Evolutionary conservation across 2,113 vertebrate genomes (phyloP), one percentile per base, ranked within the genome.

Genomic region (Lethenteron camtschaticum): DNA sequence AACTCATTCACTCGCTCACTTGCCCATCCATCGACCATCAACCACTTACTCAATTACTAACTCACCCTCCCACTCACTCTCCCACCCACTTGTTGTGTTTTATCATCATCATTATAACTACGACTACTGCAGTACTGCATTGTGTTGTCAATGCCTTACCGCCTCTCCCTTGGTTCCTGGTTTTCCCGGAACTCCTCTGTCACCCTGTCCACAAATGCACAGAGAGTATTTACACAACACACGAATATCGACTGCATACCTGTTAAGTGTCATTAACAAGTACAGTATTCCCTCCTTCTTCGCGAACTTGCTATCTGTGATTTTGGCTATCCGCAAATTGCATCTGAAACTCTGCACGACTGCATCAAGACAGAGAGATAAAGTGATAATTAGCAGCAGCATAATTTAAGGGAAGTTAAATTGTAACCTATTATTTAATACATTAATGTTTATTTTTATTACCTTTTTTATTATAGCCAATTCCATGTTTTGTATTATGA

Each of bases 141-240:
- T 41, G 41, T 41, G 41, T 41, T 41, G 41, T 41, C 41, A 41
- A 41, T 41, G 16, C 10, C 56, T 72, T 78, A 92, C 87, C 86
- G 87, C 90, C 10, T 82, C 82, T 77, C 88, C 88, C 76, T 89
- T 86, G 75, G 79, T 78, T 74, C 87, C 87, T 73, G 87, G 84
- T 72, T 85, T 83, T 71, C 84, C 85, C 57, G 86, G 85, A 69
- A 73, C 71, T 75, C 86, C 88, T 72, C 78, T 80, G 3, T 71
- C 78, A n/a, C 87, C 86, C 1, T 70, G 55, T 4, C 69, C 75
- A 69, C 9, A 71, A 63, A 72, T 2, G 69, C 41, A 73, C 71
- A 41, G 11, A 56, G 60, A 13, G 3, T 9, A 1, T 18, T 72
- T 69, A 11, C 14, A 66, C 14, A 66, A n/a, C 18, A 66, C 14